Conservation (phyloP, 2,888 invertebrate species). For the Oxyscelio sp. region DNA sequence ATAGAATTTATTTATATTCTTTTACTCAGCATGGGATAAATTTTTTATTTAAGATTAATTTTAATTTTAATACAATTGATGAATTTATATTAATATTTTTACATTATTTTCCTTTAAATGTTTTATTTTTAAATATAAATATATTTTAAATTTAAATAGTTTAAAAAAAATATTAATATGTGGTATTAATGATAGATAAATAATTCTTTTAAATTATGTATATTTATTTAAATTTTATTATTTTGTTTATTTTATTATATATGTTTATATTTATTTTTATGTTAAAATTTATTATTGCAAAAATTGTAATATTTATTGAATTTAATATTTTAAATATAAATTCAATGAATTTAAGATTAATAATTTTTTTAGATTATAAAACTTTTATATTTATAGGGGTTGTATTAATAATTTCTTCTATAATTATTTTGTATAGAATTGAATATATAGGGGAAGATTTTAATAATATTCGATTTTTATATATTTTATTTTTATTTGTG, state of each 20-base stretch:
- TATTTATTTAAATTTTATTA: conserved; percentile 86
- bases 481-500: conserved; percentile 91
- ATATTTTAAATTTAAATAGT: conserved; percentile 90
- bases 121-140: conserved; percentile 89
- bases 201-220: too few species aligned
- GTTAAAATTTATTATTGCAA: conserved; percentile 85
- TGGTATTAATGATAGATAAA: conserved; percentile 90
- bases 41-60: conserved; percentile 86
- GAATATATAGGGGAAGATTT: conserved; percentile 90
- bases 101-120: conserved; percentile 91
- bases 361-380: conserved; percentile 91
- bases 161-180: conserved; percentile 92
- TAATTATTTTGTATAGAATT: conserved; percentile 80
- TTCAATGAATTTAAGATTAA: conserved; percentile 89
- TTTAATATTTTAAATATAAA: conserved; percentile 90
- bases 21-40: conserved; percentile 90
- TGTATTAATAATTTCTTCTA: conserved; percentile 91
- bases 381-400: conserved; percentile 91
- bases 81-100: conserved; percentile 91
- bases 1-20: conserved; percentile 91
- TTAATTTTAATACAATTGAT: conserved; percentile 75
- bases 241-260: conserved; percentile 83
- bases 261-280: conserved; percentile 85
- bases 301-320: conserved; percentile 89
- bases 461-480: conserved; percentile 91